Evolutionary conservation across 2,113 vertebrate species (phyloP), one percentile per base, ranked within the genome.

Genomic region (Lichenostomus cassidix): DNA sequence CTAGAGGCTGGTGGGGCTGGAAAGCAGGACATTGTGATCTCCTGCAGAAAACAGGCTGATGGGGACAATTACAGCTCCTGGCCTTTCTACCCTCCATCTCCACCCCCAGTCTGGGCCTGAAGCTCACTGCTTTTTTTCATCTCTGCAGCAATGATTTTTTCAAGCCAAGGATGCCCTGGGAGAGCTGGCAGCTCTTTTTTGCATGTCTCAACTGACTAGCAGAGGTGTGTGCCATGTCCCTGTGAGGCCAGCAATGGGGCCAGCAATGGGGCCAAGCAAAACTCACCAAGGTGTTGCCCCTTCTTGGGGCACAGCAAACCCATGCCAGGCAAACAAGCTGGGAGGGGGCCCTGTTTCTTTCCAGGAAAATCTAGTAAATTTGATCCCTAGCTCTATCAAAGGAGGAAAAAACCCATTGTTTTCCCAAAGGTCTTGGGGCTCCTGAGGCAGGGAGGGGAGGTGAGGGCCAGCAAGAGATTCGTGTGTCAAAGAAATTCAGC

Each of bases 361-460:
- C 93, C 89, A 95, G 95, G 92, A 97, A 97, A 97, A 96, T 76
- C 78, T 80, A 92, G 89, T 68, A 70, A 89, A 94, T 95, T 70
- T 47, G 16, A 86, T 91, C 69, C 91, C 92, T 53, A 74, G 42
- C 31, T 90, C 41, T 62, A 89, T 27, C 58, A 89, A 64, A 91
- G 79, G 42, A 79, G n/a, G 56, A 65, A 81, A 92, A 94, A 46
- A 2, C 0, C 4, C 68, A 65, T 64, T 92, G 56, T 89, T 94
- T 93, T 80, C 93, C 71, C 89, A 94, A 92, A 88, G 79, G 95
- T 74, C 70, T 90, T 55, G 31, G 31, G 90, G 87, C 73, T 94
- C 55, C 59, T 46, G 20, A 87, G 94, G 65, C 12, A 5, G 70
- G 63, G 91, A 96, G 89, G 83, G 67, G 59, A 94, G 63, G 80